A percentile compares a stretch with the other conserved stretches of the same genome.
Evolutionary conservation across 2,113 vertebrate species (phyloP).

Genomic region (Chiloscyllium plagiosum): DNA sequence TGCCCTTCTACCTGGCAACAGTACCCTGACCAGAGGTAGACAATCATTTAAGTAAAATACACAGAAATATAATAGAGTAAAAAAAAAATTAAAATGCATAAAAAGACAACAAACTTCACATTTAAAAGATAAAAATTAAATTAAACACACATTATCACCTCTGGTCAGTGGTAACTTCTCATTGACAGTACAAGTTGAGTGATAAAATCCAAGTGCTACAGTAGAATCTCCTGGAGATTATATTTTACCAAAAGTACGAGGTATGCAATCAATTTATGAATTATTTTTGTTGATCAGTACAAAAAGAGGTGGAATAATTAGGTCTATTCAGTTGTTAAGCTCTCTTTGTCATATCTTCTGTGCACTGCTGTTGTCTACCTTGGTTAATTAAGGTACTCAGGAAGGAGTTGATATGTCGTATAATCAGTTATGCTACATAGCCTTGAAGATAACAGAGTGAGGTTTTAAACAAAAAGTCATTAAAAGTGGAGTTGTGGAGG

Average conservation of each 20-base stretch:
- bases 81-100: neutral
- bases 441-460: neutral
- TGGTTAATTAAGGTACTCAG: neutral
- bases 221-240: neutral
- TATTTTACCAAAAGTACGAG: neutral
- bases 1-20: neutral
- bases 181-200: neutral
- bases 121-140: neutral
- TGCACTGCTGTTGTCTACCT: neutral
- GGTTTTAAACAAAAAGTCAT: neutral
- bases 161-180: neutral
- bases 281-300: neutral
- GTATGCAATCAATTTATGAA: neutral
- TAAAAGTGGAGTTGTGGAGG: neutral
- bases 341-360: no score
- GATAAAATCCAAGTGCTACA: neutral
- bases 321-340: neutral
- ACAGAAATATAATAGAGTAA: neutral
- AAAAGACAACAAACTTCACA: neutral
- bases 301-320: neutral
- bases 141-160: neutral
- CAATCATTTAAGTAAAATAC: neutral
- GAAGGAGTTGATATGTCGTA: constrained; percentile 10
- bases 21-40: neutral
- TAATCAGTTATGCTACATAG: constrained; percentile 26